phyloP scores from a whole-genome alignment of 2,888 invertebrate species.

The Myopa testacea region DNA sequence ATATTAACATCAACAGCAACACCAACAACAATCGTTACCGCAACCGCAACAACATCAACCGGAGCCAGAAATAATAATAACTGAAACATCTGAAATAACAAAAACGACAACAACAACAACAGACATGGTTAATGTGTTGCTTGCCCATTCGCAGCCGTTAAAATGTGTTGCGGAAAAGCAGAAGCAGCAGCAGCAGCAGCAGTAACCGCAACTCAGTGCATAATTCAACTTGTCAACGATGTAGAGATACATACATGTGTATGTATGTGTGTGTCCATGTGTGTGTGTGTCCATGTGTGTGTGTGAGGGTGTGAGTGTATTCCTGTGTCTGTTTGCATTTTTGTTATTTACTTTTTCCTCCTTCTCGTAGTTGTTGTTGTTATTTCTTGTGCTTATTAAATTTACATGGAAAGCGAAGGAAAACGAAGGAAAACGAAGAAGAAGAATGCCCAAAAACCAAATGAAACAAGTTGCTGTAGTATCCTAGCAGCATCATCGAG shows the following conservation, averaged over 20 bases:
- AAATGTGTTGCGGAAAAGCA: background rate
- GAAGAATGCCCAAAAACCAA: background rate
- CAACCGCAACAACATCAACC: background rate
- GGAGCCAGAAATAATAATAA: background rate
- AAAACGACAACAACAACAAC: slow-evolving; percentile 3
- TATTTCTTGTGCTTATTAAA: slow-evolving; percentile 7
- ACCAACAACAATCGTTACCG: background rate
- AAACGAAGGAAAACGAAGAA: background rate
- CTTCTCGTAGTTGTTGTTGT: background rate
- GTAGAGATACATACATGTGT: background rate
- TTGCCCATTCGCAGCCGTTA: background rate
- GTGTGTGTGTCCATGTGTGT: no score
- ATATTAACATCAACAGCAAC: background rate
- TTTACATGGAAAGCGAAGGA: background rate
- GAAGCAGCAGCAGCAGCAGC: background rate
- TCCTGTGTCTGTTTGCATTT: background rate
- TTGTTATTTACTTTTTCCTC: background rate
- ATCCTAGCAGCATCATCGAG: background rate
- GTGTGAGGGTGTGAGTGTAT: no score
- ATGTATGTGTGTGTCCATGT: no score
- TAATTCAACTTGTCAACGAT: slow-evolving; percentile 1
- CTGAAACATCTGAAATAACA: background rate
- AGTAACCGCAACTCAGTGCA: background rate
- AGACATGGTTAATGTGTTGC: background rate
- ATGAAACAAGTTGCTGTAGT: background rate